Percentiles rank a stretch among this genome's conserved stretches.
Conservation (phyloP, 2,888 invertebrate genomes). For the Cataglyphis altisquamis region DNA sequence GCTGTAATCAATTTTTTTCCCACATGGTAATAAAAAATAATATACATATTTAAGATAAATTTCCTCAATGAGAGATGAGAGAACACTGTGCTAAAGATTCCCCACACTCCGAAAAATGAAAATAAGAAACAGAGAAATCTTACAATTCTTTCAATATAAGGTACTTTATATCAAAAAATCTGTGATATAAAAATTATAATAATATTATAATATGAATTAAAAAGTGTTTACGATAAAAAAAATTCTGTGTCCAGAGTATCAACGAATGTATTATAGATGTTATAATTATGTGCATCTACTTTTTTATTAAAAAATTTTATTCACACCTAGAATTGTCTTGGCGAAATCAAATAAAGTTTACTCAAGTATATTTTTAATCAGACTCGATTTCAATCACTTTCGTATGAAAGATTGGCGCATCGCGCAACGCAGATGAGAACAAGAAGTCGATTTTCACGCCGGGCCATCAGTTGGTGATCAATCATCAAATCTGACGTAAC, state of each 20-base stretch:
- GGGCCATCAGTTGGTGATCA: slow-evolving; percentile 16
- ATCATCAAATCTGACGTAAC: neutral
- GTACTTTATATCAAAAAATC: neutral
- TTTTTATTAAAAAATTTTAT: neutral
- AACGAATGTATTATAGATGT: neutral
- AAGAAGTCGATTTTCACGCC: slow-evolving; percentile 31
- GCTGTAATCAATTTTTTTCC: neutral
- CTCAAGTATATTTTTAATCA: neutral
- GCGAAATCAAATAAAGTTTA: neutral
- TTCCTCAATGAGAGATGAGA: neutral
- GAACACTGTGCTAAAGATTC: neutral
- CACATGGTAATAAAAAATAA: neutral
- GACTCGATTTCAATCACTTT: neutral
- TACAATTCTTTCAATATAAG: neutral
- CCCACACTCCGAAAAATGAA: neutral
- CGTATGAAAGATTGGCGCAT: neutral
- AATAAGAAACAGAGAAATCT: slow-evolving; percentile 5
- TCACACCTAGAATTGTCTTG: neutral
- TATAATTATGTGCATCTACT: neutral
- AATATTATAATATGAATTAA: neutral
- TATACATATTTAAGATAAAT: neutral
- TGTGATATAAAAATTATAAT: neutral
- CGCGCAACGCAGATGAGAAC: neutral
- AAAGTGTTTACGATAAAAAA: neutral
- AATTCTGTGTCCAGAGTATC: neutral